These are phyloP conservation scores for Drosophila neotestacea DNA, from an alignment of 2,888 invertebrate genomes.

Conservation along the genomic window DNA sequence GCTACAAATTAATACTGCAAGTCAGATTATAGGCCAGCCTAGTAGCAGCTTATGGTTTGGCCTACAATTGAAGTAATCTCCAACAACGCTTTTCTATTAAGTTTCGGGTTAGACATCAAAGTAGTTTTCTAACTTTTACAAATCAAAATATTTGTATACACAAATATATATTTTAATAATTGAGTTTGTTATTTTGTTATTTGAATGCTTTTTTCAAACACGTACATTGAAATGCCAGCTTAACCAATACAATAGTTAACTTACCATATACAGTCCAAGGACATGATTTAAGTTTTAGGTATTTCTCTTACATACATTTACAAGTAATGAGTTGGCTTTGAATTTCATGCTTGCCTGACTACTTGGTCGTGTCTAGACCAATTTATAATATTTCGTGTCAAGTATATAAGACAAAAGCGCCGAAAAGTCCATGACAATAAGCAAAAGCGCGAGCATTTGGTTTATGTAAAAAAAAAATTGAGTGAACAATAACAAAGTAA, in stretches of 20 bases:
- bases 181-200: not conserved
- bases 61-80: not conserved
- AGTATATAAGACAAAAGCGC: slow-evolving; percentile 55
- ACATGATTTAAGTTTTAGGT: slow-evolving; percentile 21
- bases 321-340: slow-evolving; percentile 35
- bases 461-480: slow-evolving; percentile 13
- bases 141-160: too few relatives aligned
- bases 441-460: slow-evolving; percentile 46
- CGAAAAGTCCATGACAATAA: slow-evolving; percentile 43
- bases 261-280: not conserved
- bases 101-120: not conserved
- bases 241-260: not conserved
- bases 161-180: too few relatives aligned
- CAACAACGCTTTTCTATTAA: too few relatives aligned
- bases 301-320: slow-evolving; percentile 4
- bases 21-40: slow-evolving; percentile 1
- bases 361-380: slow-evolving; percentile 63
- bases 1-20: slow-evolving; percentile 22
- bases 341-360: slow-evolving; percentile 35
- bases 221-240: not conserved
- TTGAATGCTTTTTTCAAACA: not conserved
- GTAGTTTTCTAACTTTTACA: too few relatives aligned
- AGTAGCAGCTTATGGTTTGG: not conserved
- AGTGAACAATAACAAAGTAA: not conserved
- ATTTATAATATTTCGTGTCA: slow-evolving; percentile 77